Evolutionary conservation across 2,888 invertebrate species (phyloP).

Genomic region (Calameuta idolon): DNA sequence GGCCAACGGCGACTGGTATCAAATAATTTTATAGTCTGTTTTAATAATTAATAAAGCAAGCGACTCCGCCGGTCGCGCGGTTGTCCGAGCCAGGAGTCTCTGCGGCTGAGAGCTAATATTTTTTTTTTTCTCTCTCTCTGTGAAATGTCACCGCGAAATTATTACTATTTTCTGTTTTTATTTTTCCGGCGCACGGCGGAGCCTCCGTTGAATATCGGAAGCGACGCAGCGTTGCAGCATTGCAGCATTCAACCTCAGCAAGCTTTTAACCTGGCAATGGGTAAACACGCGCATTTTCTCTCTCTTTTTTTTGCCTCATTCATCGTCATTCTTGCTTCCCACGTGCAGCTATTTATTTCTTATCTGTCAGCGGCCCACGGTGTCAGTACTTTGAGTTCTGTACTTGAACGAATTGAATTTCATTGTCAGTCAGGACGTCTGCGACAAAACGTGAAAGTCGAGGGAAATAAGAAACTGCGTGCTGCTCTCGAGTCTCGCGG

Average conservation of each 20-base stretch:
- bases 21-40: constrained; percentile 49
- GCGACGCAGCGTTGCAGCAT: no score
- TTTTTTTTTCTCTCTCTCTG: not conserved
- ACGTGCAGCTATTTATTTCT: no score
- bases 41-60: constrained; percentile 46
- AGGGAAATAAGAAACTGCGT: no score
- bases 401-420: no score
- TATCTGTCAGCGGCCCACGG: no score
- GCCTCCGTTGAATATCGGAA: constrained; percentile 1
- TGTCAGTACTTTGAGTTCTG: no score
- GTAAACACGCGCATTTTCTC: constrained; percentile 18
- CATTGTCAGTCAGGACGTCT: no score
- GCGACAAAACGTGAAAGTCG: no score
- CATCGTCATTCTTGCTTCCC: not conserved
- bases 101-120: constrained; percentile 4
- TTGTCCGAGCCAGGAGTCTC: not conserved
- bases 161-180: constrained; percentile 1
- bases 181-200: not conserved
- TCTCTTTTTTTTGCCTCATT: not conserved
- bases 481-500: no score
- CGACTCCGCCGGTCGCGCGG: not conserved
- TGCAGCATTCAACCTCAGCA: no score
- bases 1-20: constrained; percentile 26
- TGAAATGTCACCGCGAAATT: not conserved
- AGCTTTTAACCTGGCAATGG: no score